These are phyloP conservation scores for Drosophila engyochracea DNA, from an alignment of 2,888 invertebrate species.

Conservation along the genomic window DNA sequence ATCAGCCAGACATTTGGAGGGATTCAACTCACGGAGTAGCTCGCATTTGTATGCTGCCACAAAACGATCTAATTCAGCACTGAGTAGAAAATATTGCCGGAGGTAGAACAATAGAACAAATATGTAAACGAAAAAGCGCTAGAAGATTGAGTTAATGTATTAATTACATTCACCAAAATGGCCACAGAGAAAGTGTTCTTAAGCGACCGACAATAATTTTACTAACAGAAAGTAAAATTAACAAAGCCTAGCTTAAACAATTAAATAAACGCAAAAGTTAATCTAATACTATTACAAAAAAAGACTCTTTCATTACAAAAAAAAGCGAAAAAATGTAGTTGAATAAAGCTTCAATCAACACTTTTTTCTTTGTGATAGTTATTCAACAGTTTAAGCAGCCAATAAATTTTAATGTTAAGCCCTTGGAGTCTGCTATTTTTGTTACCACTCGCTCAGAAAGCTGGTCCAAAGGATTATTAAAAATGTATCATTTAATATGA, in stretches of 20 bases:
- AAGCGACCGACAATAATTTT: background rate
- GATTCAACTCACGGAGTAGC: slow-evolving; percentile 27
- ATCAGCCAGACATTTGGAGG: slow-evolving; percentile 56
- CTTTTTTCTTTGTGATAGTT: slow-evolving; percentile 1
- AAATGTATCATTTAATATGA: slow-evolving; percentile 49
- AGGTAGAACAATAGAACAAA: slow-evolving; percentile 41
- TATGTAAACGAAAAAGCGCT: slow-evolving; percentile 12
- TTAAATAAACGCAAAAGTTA: background rate
- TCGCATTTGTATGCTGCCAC: slow-evolving; percentile 58
- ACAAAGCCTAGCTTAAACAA: background rate
- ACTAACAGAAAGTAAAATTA: background rate
- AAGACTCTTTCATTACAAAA: no score
- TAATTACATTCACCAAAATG: slow-evolving; percentile 61
- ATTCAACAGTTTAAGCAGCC: slow-evolving; percentile 14
- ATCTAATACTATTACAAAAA: background rate
- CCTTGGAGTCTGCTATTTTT: background rate
- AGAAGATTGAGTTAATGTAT: slow-evolving; percentile 44
- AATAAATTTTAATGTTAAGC: slow-evolving; percentile 52
- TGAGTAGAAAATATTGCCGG: slow-evolving; percentile 41
- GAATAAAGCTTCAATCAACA: background rate
- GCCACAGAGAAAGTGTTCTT: background rate
- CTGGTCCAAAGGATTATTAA: slow-evolving; percentile 32
- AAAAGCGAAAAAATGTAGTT: background rate
- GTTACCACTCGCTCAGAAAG: background rate
- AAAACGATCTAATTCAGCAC: slow-evolving; percentile 57